These are phyloP conservation scores for Corapipo altera DNA, from an alignment of 2,113 vertebrate species.

Conservation along the genomic window DNA sequence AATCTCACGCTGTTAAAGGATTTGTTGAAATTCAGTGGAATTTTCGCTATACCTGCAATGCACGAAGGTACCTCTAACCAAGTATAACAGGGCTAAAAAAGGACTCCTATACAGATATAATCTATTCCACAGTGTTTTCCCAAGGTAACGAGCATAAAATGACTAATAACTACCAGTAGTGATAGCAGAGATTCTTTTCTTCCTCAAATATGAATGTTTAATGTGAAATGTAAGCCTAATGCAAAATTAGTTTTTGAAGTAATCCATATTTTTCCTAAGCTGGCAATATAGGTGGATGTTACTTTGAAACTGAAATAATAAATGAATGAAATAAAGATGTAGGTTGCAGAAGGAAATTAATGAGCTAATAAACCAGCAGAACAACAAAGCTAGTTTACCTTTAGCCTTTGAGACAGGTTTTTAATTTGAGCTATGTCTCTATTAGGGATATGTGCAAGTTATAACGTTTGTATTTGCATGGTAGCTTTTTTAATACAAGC, in stretches of 20 bases:
- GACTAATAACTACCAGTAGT: not conserved
- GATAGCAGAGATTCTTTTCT: slow-evolving; percentile 28
- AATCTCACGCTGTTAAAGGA: not conserved
- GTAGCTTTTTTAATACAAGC: not conserved
- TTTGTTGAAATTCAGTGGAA: not conserved
- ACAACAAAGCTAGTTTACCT: slow-evolving; percentile 37
- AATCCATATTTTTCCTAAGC: not conserved
- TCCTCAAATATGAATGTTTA: slow-evolving; percentile 19
- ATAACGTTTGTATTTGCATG: slow-evolving; percentile 15
- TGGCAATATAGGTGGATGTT: not conserved
- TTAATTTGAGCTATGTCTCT: slow-evolving; percentile 47
- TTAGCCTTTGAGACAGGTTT: slow-evolving; percentile 35
- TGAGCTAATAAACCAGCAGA: slow-evolving; percentile 51
- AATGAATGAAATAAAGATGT: slow-evolving; percentile 35
- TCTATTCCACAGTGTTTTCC: not conserved
- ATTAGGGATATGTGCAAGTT: not conserved
- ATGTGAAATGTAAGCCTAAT: slow-evolving; percentile 16
- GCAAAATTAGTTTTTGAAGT: slow-evolving; percentile 14
- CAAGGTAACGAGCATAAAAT: not conserved
- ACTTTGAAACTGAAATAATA: not conserved
- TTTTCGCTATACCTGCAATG: not conserved
- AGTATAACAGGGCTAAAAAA: not conserved
- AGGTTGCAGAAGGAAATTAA: slow-evolving; percentile 33
- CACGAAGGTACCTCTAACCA: not conserved
- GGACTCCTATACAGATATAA: not conserved